Evolutionary conservation across 2,888 invertebrate species (phyloP).

Genomic region (Drosophila ochracea): DNA sequence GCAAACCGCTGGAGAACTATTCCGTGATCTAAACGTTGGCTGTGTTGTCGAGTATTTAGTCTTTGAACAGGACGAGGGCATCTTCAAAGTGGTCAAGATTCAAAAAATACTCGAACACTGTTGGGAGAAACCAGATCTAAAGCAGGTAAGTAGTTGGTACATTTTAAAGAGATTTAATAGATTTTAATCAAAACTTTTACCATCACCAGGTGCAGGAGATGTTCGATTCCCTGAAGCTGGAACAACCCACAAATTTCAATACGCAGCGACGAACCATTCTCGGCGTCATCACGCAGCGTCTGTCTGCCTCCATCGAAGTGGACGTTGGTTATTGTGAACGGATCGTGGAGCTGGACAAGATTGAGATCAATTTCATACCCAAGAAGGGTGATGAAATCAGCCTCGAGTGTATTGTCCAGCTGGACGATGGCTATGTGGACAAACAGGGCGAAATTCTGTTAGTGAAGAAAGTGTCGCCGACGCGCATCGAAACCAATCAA

Average conservation of each 20-base stretch:
- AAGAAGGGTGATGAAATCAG: conserved; percentile 90
- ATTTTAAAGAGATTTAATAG: not conserved
- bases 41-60: conserved; percentile 87
- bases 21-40: conserved; percentile 85
- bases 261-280: conserved; percentile 78
- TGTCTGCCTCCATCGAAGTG: conserved; percentile 65
- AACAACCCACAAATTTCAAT: conserved; percentile 74
- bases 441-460: conserved; percentile 87
- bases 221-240: conserved; percentile 56
- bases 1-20: conserved; percentile 60
- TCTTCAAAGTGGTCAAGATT: conserved; percentile 87
- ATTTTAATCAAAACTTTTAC: not conserved
- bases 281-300: conserved; percentile 60
- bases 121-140: conserved; percentile 85
- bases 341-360: conserved; percentile 88
- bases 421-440: conserved; percentile 87
- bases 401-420: conserved; percentile 88
- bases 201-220: conserved; percentile 58
- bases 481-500: conserved; percentile 86
- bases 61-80: conserved; percentile 85
- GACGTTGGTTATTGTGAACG: conserved; percentile 85
- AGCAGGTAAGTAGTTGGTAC: conserved; percentile 22
- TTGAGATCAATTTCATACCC: conserved; percentile 89
- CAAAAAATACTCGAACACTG: conserved; percentile 86
- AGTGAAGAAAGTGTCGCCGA: conserved; percentile 87